These are phyloP conservation scores for Protobothrops flavoviridis DNA, from an alignment of 2,113 vertebrate genomes.

Conservation along the genomic window DNA sequence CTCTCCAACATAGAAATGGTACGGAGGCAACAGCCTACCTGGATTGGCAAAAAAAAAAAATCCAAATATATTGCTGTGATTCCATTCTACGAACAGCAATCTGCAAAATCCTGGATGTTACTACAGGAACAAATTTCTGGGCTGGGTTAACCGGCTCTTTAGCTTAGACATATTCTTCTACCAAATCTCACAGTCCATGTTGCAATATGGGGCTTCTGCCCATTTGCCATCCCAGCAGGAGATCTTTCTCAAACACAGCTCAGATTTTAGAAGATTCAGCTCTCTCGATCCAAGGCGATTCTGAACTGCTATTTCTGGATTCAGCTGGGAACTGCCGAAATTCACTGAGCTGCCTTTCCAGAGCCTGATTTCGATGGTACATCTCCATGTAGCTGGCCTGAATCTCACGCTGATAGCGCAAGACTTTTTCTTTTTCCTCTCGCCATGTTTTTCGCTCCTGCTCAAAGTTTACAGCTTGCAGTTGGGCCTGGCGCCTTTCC, in stretches of 20 bases:
- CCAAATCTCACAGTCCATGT: background rate
- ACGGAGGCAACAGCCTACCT: background rate
- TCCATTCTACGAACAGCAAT: background rate
- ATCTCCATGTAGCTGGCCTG: conserved; percentile 96
- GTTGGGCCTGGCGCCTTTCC: conserved; percentile 89
- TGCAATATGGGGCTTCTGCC: background rate
- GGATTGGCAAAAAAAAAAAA: background rate
- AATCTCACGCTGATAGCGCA: conserved; percentile 77
- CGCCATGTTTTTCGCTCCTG: conserved; percentile 91
- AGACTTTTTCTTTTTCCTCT: conserved; percentile 84
- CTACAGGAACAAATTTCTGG: conserved; percentile 9
- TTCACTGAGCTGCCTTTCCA: conserved; percentile 83
- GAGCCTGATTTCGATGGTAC: conserved; percentile 86
- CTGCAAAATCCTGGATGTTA: background rate
- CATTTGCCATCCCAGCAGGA: conserved; percentile 14
- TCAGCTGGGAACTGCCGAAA: conserved; percentile 70
- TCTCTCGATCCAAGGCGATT: conserved; percentile 87
- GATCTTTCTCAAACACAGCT: conserved; percentile 40
- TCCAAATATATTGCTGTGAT: background rate
- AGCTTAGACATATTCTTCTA: conserved; percentile 29
- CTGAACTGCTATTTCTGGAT: conserved; percentile 50
- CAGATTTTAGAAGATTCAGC: conserved; percentile 96
- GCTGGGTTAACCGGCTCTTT: conserved; percentile 40
- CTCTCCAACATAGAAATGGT: background rate
- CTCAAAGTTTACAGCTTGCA: conserved; percentile 88